Percentiles rank a stretch among this genome's conserved stretches.
These are phyloP conservation scores for Agriopis aurantiaria DNA, from an alignment of 2,888 invertebrate species.

Conservation along the genomic window DNA sequence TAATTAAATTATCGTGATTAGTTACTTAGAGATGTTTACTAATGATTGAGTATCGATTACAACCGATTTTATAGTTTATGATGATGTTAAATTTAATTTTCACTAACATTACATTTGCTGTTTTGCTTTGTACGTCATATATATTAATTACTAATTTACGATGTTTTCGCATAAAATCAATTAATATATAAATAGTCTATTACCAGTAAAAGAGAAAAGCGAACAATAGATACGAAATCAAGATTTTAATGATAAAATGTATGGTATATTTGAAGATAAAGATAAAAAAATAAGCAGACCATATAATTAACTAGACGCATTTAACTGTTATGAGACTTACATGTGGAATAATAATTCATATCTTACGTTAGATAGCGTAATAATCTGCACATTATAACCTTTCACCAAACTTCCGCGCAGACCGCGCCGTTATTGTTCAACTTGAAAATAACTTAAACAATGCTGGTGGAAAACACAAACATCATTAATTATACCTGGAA, in stretches of 20 bases:
- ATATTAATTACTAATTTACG: not conserved
- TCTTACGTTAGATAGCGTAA: constrained; percentile 27
- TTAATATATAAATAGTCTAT: too few species aligned
- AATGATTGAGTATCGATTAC: not conserved
- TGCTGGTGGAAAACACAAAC: constrained; percentile 21
- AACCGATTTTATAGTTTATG: not conserved
- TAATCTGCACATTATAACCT: constrained; percentile 33
- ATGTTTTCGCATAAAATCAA: not conserved
- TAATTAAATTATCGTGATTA: not conserved
- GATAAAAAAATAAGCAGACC: constrained; percentile 33
- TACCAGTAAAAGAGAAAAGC: not conserved
- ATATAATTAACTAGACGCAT: constrained; percentile 28
- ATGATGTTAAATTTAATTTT: not conserved
- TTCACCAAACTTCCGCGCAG: constrained; percentile 38
- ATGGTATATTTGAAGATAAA: not conserved
- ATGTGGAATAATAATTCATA: constrained; percentile 28
- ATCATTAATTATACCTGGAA: constrained; percentile 14
- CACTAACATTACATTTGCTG: not conserved
- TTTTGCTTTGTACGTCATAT: not conserved
- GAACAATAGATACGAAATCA: not conserved
- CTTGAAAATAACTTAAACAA: constrained; percentile 28
- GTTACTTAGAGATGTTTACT: not conserved
- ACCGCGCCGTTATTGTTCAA: constrained; percentile 22
- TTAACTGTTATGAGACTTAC: constrained; percentile 26
- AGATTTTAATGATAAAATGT: not conserved